These are phyloP conservation scores for Ascaphus truei DNA, from an alignment of 2,113 vertebrate species.

Conservation along the genomic window DNA sequence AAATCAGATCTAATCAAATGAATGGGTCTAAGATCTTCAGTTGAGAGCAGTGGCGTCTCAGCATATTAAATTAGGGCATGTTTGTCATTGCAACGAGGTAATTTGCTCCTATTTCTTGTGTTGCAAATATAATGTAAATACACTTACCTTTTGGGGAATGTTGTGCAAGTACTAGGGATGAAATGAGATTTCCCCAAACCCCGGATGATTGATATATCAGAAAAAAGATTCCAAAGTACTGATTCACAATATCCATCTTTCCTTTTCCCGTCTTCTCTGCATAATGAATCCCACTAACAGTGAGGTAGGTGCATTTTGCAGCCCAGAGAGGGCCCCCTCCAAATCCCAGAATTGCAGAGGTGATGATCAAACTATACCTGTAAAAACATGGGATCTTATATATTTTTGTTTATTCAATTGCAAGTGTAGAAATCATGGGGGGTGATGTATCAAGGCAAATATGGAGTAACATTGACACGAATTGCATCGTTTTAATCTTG, in stretches of 20 bases:
- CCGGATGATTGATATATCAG: constrained; percentile 87
- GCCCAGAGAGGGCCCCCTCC: constrained; percentile 90
- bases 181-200: constrained; percentile 93
- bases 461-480: no score
- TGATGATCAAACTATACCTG: constrained; percentile 87
- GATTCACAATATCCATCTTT: constrained; percentile 74
- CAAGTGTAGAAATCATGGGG: no score
- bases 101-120: no score
- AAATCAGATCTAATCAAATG: no score
- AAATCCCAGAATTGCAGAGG: constrained; percentile 83
- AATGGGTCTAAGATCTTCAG: no score
- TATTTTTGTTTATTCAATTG: no score
- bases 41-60: no score
- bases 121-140: background rate
- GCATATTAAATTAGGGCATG: no score
- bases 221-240: constrained; percentile 92
- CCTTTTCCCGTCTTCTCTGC: constrained; percentile 58
- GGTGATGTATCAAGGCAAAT: no score
- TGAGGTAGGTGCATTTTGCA: constrained; percentile 88
- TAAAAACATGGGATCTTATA: constrained; percentile 12
- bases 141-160: constrained; percentile 64
- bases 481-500: no score
- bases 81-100: no score
- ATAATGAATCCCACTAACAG: constrained; percentile 64
- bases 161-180: constrained; percentile 83